Conservation (phyloP, 2,888 invertebrate species). For the Drosophila limbata region DNA sequence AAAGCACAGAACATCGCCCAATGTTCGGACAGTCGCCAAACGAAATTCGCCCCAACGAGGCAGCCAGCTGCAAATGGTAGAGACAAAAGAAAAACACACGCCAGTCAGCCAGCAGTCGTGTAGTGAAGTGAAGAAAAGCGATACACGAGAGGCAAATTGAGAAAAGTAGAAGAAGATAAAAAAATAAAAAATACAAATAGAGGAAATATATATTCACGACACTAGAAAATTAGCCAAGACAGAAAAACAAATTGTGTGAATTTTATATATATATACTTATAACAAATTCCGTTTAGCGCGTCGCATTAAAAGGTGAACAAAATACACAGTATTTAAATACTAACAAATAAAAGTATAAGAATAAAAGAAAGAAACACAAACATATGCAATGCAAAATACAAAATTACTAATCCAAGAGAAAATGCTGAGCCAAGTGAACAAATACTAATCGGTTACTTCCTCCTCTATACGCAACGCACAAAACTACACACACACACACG, state of each 20-base stretch:
- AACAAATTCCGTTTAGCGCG: conserved; percentile 59
- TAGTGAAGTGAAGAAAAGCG: conserved; percentile 58
- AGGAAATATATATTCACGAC: conserved; percentile 47
- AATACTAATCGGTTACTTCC: conserved; percentile 79
- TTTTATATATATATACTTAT: conserved; percentile 30
- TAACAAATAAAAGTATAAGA: conserved; percentile 33
- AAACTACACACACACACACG: conserved; percentile 16
- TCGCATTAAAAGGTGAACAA: conserved; percentile 73
- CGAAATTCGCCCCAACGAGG: conserved; percentile 74
- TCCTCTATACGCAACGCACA: conserved; percentile 64
- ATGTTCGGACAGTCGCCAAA: conserved; percentile 65
- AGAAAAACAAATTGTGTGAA: conserved; percentile 50
- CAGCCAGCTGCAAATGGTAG: conserved; percentile 60
- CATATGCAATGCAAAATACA: conserved; percentile 60
- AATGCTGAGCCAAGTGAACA: conserved; percentile 66
- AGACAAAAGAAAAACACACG: conserved; percentile 47
- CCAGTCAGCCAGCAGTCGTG: conserved; percentile 52
- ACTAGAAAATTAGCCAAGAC: conserved; percentile 54
- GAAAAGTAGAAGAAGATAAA: conserved; percentile 35
- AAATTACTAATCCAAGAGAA: conserved; percentile 56
- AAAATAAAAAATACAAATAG: conserved; percentile 21
- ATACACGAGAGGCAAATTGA: conserved; percentile 41
- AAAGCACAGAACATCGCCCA: conserved; percentile 49
- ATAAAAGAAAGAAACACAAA: conserved; percentile 15
- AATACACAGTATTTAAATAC: conserved; percentile 35